A percentile compares a stretch with the other conserved stretches of the same genome.
Evolutionary conservation across 2,113 vertebrate genomes (phyloP).

Genomic region (Oriolus oriolus): DNA sequence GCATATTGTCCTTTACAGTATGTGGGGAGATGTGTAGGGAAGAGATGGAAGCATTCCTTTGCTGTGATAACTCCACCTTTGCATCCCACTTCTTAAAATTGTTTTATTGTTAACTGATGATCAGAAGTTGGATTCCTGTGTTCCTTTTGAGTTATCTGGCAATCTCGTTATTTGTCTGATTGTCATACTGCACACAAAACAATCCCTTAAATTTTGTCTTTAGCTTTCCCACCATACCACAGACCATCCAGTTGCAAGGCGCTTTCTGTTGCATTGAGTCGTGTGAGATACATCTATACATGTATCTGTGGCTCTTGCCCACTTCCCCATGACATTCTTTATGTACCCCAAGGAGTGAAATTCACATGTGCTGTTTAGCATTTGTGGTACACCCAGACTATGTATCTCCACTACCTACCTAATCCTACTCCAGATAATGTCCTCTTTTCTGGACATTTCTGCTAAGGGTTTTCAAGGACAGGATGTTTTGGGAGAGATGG

Average conservation of each 20-base stretch:
- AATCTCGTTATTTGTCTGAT: rapidly evolving
- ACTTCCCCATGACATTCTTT: not conserved
- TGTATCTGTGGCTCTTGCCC: not conserved
- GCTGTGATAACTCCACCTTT: not conserved
- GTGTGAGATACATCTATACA: too few relatives aligned
- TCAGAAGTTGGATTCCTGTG: not conserved
- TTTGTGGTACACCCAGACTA: rapidly evolving
- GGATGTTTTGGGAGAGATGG: not conserved
- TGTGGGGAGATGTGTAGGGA: not conserved
- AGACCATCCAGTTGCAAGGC: not conserved
- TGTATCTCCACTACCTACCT: not conserved
- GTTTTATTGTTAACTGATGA: not conserved
- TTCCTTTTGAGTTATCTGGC: not conserved
- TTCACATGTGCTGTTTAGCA: not conserved
- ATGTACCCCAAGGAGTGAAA: not conserved
- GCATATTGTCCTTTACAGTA: not conserved
- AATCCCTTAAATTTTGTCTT: not conserved
- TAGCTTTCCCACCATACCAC: not conserved
- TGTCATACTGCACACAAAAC: not conserved
- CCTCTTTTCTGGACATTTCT: not conserved
- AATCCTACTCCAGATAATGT: not conserved
- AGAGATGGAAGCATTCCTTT: not conserved
- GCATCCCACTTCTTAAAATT: not conserved
- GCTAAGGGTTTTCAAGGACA: not conserved
- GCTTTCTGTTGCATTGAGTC: not conserved